phyloP scores from a whole-genome alignment of 2,888 invertebrate genomes.

The Drosophila flavopinicola region DNA sequence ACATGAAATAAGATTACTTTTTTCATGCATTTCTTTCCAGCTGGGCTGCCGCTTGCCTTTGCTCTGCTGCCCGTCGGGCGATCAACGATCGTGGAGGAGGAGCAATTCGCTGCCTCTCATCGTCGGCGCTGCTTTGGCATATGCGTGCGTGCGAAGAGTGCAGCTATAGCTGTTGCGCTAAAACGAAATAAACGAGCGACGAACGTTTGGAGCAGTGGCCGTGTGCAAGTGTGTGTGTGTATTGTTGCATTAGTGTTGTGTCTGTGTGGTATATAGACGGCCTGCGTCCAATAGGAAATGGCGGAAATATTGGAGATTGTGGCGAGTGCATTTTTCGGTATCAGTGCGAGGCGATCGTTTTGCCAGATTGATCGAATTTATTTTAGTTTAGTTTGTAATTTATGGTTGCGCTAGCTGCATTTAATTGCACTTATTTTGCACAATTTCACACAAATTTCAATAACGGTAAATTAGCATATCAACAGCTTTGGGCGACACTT shows the following conservation, averaged over 20 bases:
- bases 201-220: constrained; percentile 43
- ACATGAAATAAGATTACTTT: constrained; percentile 1
- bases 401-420: constrained; percentile 48
- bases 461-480: constrained; percentile 52
- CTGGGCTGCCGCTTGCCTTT: constrained; percentile 38
- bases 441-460: constrained; percentile 49
- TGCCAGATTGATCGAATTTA: constrained; percentile 44
- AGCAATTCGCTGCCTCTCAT: constrained; percentile 36
- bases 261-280: constrained; percentile 49
- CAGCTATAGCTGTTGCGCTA: constrained; percentile 47
- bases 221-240: constrained; percentile 20
- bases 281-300: constrained; percentile 73
- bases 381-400: constrained; percentile 46
- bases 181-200: constrained; percentile 11
- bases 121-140: neutral
- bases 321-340: constrained; percentile 59
- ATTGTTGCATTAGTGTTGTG: constrained; percentile 18
- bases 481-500: constrained; percentile 41
- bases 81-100: constrained; percentile 56
- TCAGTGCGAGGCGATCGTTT: constrained; percentile 44
- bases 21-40: constrained; percentile 24
- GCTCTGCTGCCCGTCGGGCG: constrained; percentile 36
- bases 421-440: constrained; percentile 64
- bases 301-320: constrained; percentile 65
- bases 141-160: constrained; percentile 50